phyloP scores from a whole-genome alignment of 1,140 invertebrate genomes.

The Helicoverpa armigera region DNA sequence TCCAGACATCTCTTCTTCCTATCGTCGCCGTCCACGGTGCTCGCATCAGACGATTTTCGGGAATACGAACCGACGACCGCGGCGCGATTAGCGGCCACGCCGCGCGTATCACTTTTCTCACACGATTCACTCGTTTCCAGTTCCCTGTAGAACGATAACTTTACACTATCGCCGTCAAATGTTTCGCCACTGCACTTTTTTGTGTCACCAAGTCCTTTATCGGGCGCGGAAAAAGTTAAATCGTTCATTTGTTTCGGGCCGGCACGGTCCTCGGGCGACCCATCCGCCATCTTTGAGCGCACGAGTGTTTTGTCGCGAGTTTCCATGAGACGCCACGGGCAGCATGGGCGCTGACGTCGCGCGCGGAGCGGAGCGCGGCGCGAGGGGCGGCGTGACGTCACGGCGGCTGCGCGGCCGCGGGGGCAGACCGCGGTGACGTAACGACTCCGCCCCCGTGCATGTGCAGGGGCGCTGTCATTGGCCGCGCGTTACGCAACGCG shows the following conservation, averaged over 20 bases:
- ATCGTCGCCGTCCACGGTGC: conserved; percentile 85
- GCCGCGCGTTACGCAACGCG: conserved; percentile 84
- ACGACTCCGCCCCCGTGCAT: conserved; percentile 83
- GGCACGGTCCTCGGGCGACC: conserved; percentile 76
- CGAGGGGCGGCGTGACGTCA: conserved; percentile 78
- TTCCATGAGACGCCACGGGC: conserved; percentile 71
- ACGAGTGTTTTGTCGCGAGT: conserved; percentile 85
- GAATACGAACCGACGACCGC: conserved; percentile 69
- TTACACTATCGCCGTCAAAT: conserved; percentile 74
- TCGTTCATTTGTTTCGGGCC: conserved; percentile 77
- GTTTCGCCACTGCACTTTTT: conserved; percentile 82
- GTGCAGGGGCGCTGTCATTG: conserved; percentile 82
- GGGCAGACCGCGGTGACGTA: conserved; percentile 81
- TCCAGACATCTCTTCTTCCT: conserved; percentile 94
- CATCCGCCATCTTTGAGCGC: conserved; percentile 87
- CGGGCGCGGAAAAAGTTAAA: conserved; percentile 83
- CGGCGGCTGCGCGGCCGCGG: conserved; percentile 81
- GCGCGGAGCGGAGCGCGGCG: conserved; percentile 69
- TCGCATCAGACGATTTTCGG: conserved; percentile 70
- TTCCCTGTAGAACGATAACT: conserved; percentile 83
- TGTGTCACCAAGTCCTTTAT: conserved; percentile 81
- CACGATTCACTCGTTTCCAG: conserved; percentile 80
- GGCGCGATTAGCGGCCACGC: conserved; percentile 80
- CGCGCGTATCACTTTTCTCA: conserved; percentile 83
- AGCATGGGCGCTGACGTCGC: conserved; percentile 78